Conservation (phyloP, 2,888 invertebrate genomes). For the Daptonema setosum region DNA sequence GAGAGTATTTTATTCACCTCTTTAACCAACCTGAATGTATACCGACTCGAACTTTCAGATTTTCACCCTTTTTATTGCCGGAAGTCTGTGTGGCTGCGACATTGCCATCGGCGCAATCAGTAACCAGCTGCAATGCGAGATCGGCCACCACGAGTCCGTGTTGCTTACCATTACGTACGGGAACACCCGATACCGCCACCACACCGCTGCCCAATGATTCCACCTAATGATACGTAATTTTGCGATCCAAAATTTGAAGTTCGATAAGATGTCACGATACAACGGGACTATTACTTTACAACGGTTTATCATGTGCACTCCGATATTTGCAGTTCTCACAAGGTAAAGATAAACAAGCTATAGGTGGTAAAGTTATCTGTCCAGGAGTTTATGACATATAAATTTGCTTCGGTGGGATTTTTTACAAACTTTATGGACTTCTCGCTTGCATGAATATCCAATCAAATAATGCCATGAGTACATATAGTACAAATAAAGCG, state of each 20-base stretch:
- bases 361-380: no score
- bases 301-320: no score
- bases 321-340: background rate
- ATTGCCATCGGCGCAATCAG: background rate
- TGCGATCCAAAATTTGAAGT: background rate
- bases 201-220: background rate
- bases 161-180: slow-evolving; percentile 1
- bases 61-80: slow-evolving; percentile 3
- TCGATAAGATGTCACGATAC: no score
- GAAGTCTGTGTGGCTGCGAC: no score
- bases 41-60: slow-evolving; percentile 4
- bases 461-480: no score
- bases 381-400: no score
- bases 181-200: slow-evolving; percentile 1
- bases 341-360: background rate
- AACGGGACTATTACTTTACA: no score
- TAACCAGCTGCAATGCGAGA: slow-evolving; percentile 4
- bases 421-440: no score
- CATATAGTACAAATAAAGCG: no score
- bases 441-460: no score
- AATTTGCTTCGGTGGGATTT: no score
- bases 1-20: no score
- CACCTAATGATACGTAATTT: background rate
- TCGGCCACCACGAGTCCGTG: background rate
- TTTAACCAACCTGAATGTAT: slow-evolving; percentile 6